Percentiles rank a stretch among this genome's conserved stretches.
These are phyloP conservation scores for Trisateles emortualis DNA, from an alignment of 2,888 invertebrate species.

Conservation along the genomic window DNA sequence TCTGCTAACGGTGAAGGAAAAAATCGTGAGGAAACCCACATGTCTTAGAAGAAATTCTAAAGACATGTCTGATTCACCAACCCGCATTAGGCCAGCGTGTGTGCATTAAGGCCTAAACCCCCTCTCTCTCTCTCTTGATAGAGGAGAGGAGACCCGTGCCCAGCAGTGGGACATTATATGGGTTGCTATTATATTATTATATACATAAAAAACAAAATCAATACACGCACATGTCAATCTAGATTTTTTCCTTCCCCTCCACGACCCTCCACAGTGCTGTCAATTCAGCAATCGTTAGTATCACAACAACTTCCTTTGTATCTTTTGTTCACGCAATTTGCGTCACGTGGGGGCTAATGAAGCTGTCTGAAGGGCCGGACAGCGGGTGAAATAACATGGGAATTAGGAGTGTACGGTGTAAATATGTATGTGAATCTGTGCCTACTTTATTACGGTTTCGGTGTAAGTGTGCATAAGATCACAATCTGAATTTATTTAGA, in stretches of 20 bases:
- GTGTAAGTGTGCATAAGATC: background rate
- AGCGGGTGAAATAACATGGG: conserved; percentile 30
- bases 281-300: conserved; percentile 75
- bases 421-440: conserved; percentile 1
- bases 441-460: background rate
- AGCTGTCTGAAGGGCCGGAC: conserved; percentile 49
- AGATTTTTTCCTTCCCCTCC: conserved; percentile 11
- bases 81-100: too few relatives aligned
- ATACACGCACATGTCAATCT: conserved; percentile 23
- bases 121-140: too few relatives aligned
- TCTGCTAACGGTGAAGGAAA: too few relatives aligned
- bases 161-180: too few relatives aligned
- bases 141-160: too few relatives aligned
- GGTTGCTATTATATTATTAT: too few relatives aligned
- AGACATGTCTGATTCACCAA: too few relatives aligned
- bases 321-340: conserved; percentile 66
- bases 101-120: too few relatives aligned
- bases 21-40: too few relatives aligned
- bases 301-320: conserved; percentile 73
- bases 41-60: too few relatives aligned
- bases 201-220: conserved; percentile 16
- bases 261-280: conserved; percentile 68
- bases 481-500: background rate
- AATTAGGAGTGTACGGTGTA: conserved; percentile 14
- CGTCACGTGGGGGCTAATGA: conserved; percentile 55